phyloP scores from a whole-genome alignment of 2,797 vertebrate species.

The Triplophysa bombifrons region DNA sequence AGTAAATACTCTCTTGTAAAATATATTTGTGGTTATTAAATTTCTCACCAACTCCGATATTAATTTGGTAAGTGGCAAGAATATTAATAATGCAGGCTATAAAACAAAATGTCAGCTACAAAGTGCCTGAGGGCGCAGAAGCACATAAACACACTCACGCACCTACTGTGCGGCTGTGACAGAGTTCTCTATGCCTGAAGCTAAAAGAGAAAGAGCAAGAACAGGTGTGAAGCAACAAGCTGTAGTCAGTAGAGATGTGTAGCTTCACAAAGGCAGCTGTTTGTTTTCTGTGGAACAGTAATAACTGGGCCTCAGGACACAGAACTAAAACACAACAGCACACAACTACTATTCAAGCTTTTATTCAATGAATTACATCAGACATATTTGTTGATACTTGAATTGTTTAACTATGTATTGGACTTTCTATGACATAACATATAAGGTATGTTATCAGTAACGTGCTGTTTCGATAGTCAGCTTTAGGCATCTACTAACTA shows the following conservation, averaged over 20 bases:
- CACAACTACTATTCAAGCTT: conserved; percentile 13
- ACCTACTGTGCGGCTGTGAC: conserved; percentile 42
- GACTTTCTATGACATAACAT: background rate
- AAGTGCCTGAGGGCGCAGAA: conserved; percentile 40
- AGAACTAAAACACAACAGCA: conserved; percentile 6
- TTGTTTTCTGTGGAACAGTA: conserved; percentile 50
- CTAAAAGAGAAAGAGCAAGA: conserved; percentile 26
- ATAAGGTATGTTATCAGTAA: no score
- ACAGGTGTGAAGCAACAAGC: conserved; percentile 60
- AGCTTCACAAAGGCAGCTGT: conserved; percentile 52
- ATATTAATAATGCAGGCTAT: conserved; percentile 46
- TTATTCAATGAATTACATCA: background rate
- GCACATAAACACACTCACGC: conserved; percentile 14
- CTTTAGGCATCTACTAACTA: no score
- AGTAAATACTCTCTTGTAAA: conserved; percentile 43
- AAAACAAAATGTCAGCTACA: conserved; percentile 49
- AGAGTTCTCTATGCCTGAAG: conserved; percentile 49
- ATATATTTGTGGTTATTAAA: conserved; percentile 47
- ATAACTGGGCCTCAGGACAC: conserved; percentile 38
- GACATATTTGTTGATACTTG: conserved; percentile 5
- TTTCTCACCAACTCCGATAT: conserved; percentile 46
- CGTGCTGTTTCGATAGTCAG: no score
- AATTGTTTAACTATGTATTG: background rate
- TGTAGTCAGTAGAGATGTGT: conserved; percentile 57
- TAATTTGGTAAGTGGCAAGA: conserved; percentile 46